These are phyloP conservation scores for Campylomormyrus tamandua DNA, from an alignment of 2,113 vertebrate genomes.

Conservation along the genomic window DNA sequence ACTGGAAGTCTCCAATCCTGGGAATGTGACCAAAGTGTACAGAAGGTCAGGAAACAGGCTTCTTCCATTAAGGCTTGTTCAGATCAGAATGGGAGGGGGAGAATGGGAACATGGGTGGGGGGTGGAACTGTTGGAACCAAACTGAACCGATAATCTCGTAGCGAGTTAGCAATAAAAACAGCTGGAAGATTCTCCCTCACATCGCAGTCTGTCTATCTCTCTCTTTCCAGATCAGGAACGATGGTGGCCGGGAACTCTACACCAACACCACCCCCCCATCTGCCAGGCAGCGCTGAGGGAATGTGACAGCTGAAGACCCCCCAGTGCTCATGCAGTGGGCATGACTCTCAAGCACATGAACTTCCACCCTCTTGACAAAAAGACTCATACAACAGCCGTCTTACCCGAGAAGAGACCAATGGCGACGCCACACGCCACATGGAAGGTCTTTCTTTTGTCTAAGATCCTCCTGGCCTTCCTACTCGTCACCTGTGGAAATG, in stretches of 20 bases:
- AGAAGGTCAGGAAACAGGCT: conserved; percentile 21
- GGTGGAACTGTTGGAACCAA: neutral
- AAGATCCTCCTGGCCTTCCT: conserved; percentile 73
- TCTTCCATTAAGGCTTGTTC: neutral
- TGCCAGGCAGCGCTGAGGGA: neutral
- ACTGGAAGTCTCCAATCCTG: conserved; percentile 36
- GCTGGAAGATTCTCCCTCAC: neutral
- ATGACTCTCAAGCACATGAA: neutral
- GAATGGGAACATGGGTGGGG: neutral
- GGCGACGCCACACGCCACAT: conserved; percentile 67
- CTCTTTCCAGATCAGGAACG: neutral
- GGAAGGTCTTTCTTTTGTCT: conserved; percentile 76
- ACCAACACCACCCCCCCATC: neutral
- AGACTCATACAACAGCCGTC: neutral
- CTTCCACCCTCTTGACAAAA: neutral
- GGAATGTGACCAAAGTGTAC: conserved; percentile 31
- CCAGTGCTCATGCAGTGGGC: neutral
- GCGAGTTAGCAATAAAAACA: conserved; percentile 5
- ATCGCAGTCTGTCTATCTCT: neutral
- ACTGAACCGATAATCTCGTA: neutral
- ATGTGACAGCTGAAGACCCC: neutral
- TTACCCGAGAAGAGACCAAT: conserved; percentile 77
- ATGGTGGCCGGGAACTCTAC: neutral
- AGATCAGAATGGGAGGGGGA: neutral
- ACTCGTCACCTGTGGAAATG: conserved; percentile 67